Percentiles rank a stretch among this genome's conserved stretches.
Evolutionary conservation across 2,888 invertebrate genomes (phyloP).

Genomic region (Trissoscelio sp.): DNA sequence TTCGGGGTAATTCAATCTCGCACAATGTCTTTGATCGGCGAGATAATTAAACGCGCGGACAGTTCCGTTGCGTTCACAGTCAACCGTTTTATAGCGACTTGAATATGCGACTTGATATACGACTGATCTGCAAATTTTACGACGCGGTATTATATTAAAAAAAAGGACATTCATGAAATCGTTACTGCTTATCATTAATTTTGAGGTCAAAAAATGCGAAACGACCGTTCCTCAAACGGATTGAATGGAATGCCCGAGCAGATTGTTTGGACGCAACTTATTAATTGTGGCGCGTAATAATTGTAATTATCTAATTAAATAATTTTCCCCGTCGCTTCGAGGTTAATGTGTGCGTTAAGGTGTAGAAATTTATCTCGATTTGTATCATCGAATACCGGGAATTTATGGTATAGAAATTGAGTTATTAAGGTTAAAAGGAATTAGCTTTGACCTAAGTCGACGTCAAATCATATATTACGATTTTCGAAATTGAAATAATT

Average conservation of each 20-base stretch:
- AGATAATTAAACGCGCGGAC: conserved; percentile 43
- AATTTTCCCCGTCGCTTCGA: conserved; percentile 16
- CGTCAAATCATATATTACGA: neutral
- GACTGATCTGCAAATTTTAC: conserved; percentile 36
- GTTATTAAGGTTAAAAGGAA: conserved; percentile 39
- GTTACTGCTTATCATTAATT: conserved; percentile 40
- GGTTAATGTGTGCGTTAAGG: conserved; percentile 17
- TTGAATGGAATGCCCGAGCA: conserved; percentile 10
- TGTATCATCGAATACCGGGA: neutral
- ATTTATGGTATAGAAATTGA: conserved; percentile 4
- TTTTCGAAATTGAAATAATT: conserved; percentile 13
- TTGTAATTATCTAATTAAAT: conserved; percentile 45
- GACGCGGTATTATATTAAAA: conserved; percentile 15
- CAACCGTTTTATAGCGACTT: conserved; percentile 42
- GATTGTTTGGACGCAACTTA: conserved; percentile 26
- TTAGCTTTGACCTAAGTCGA: neutral
- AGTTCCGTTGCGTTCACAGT: conserved; percentile 33
- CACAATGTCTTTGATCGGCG: conserved; percentile 30
- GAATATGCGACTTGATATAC: conserved; percentile 42
- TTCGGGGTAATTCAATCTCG: conserved; percentile 17
- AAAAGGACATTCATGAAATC: conserved; percentile 25
- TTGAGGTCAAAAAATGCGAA: conserved; percentile 37
- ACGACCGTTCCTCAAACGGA: conserved; percentile 14
- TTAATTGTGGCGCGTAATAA: conserved; percentile 39
- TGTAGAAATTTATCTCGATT: conserved; percentile 10